Conservation (phyloP, 2,113 vertebrate genomes). For the Elephas maximus region DNA sequence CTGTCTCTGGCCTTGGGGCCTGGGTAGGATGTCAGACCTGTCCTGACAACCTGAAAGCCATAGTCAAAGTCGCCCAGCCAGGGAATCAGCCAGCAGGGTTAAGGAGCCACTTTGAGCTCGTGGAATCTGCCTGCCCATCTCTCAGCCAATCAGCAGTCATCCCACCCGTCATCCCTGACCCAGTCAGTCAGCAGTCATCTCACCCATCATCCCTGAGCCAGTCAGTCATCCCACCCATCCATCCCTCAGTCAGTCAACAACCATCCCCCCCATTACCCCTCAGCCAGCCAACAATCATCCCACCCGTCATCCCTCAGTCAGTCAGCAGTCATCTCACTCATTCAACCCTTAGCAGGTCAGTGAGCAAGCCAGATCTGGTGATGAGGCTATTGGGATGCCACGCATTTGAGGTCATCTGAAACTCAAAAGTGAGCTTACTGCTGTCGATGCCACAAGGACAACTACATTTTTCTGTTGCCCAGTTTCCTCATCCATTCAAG, state of each 20-base stretch:
- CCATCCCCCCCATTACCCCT: background rate
- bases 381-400: accelerated
- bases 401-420: background rate
- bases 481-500: background rate
- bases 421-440: background rate
- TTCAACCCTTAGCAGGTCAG: background rate
- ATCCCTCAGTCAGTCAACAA: no score
- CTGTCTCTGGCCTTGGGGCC: background rate
- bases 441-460: background rate
- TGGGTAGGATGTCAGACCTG: background rate
- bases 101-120: background rate
- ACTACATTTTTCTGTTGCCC: background rate
- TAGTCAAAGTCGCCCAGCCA: background rate
- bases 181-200: no score
- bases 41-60: background rate
- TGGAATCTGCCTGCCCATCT: background rate
- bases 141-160: background rate
- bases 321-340: background rate
- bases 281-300: no score
- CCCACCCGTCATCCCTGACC: background rate
- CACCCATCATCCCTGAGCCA: background rate
- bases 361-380: background rate
- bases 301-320: background rate
- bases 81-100: no score
- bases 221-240: no score